A percentile compares a stretch with the other conserved stretches of the same genome.
Conservation (phyloP, 1,140 invertebrate genomes). For the Dinothrombium tinctorium region DNA sequence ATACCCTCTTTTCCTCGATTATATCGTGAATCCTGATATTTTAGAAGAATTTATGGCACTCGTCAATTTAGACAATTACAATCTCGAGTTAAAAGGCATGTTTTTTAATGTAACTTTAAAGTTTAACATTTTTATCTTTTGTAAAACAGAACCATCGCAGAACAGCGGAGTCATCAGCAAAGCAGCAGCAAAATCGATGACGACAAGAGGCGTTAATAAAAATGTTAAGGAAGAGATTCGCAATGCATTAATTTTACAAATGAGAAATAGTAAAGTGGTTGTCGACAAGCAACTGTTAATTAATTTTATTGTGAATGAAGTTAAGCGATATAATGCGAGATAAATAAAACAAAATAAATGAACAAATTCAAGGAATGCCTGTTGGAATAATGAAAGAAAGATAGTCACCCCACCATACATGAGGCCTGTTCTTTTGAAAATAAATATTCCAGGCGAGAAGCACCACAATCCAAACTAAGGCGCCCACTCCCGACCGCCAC, state of each 20-base stretch:
- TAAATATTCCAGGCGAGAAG: constrained; percentile 22
- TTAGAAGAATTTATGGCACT: constrained; percentile 20
- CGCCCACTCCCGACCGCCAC: constrained; percentile 21
- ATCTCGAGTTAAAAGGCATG: constrained; percentile 18
- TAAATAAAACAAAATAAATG: too few relatives aligned
- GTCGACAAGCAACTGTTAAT: not conserved
- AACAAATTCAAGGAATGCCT: constrained; percentile 18
- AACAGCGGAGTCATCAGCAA: not conserved
- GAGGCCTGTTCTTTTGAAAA: constrained; percentile 21
- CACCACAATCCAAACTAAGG: constrained; percentile 19
- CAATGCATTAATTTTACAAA: constrained; percentile 1
- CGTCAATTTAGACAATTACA: constrained; percentile 3
- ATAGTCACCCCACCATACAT: constrained; percentile 22
- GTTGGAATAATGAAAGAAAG: constrained; percentile 24
- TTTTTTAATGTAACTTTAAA: not conserved
- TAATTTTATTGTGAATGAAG: constrained; percentile 1
- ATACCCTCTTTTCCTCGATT: constrained; percentile 12
- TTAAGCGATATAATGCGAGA: too few relatives aligned
- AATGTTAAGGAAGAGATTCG: constrained; percentile 4
- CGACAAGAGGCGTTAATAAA: constrained; percentile 3
- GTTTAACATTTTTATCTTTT: not conserved
- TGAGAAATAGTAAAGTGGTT: not conserved
- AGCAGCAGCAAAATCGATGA: not conserved
- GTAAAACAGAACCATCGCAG: not conserved
- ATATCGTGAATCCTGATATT: constrained; percentile 31